Conservation (phyloP, 30 jellyfish, hydroid and myxozoan species). For the Aurelia aurita region DNA sequence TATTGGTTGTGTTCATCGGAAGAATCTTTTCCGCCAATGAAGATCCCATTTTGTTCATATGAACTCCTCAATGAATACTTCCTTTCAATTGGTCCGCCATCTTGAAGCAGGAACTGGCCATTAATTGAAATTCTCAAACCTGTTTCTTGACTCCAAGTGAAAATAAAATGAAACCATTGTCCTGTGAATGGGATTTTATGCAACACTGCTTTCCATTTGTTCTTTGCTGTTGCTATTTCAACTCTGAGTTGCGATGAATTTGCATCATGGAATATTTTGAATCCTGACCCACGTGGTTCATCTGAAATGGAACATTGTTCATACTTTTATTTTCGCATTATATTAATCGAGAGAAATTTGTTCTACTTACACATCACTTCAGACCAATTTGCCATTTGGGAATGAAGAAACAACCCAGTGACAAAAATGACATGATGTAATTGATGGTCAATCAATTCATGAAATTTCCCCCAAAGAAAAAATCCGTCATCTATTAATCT, state of each 20-base stretch:
- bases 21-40: constrained; percentile 75
- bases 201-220: constrained; percentile 73
- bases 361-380: no score
- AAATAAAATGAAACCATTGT: constrained; percentile 83
- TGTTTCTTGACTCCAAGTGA: constrained; percentile 77
- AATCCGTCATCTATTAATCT: no score
- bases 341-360: no score
- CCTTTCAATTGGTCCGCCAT: constrained; percentile 37
- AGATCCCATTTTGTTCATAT: constrained; percentile 49
- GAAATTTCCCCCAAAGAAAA: no score
- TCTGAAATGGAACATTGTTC: constrained; percentile 25
- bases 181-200: constrained; percentile 73
- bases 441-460: no score
- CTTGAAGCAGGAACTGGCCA: constrained; percentile 63
- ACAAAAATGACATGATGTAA: no score
- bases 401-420: no score
- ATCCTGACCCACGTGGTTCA: constrained; percentile 83
- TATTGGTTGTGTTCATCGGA: constrained; percentile 12
- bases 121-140: constrained; percentile 78
- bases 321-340: no score
- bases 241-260: constrained; percentile 65
- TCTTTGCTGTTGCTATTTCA: constrained; percentile 66
- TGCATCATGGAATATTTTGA: constrained; percentile 61
- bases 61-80: not conserved
- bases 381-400: no score